phyloP scores from a whole-genome alignment of 2,888 invertebrate species.

The Pristionchus arcanus region DNA sequence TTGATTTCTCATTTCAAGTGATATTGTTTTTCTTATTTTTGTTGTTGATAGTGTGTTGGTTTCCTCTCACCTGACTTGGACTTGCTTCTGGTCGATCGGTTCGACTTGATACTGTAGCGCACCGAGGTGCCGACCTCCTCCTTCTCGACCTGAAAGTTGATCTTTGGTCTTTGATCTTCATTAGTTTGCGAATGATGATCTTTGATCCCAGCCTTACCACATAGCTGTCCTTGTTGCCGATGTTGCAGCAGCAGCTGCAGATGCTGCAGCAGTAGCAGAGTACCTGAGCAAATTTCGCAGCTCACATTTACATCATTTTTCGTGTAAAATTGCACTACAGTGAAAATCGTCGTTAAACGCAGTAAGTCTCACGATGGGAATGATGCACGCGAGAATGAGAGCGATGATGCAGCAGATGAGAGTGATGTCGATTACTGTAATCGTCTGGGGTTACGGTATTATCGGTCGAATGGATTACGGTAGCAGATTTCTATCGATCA shows the following conservation, averaged over 20 bases:
- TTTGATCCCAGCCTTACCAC: not conserved
- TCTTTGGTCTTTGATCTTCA: conserved; percentile 6
- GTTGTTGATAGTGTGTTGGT: not conserved
- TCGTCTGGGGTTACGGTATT: not conserved
- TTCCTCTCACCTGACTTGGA: not conserved
- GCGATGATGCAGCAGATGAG: conserved; percentile 44
- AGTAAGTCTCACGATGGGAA: conserved; percentile 20
- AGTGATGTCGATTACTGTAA: conserved; percentile 48
- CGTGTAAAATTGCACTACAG: not conserved
- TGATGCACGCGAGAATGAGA: conserved; percentile 15
- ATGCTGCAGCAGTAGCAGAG: conserved; percentile 38
- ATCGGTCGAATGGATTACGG: not conserved
- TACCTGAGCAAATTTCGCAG: not conserved
- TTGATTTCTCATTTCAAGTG: too few species aligned
- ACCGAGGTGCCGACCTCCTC: conserved; percentile 19
- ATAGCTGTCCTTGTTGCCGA: not conserved
- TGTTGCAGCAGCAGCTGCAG: conserved; percentile 33
- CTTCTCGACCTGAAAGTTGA: conserved; percentile 26
- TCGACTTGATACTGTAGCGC: conserved; percentile 14
- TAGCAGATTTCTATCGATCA: not conserved
- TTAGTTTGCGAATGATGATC: not conserved
- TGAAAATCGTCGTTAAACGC: not conserved
- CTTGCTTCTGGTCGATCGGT: not conserved
- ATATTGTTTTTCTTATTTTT: not conserved
- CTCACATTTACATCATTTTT: not conserved